Evolutionary conservation across 2,113 vertebrate genomes (phyloP).

Genomic region (Pavo muticus): DNA sequence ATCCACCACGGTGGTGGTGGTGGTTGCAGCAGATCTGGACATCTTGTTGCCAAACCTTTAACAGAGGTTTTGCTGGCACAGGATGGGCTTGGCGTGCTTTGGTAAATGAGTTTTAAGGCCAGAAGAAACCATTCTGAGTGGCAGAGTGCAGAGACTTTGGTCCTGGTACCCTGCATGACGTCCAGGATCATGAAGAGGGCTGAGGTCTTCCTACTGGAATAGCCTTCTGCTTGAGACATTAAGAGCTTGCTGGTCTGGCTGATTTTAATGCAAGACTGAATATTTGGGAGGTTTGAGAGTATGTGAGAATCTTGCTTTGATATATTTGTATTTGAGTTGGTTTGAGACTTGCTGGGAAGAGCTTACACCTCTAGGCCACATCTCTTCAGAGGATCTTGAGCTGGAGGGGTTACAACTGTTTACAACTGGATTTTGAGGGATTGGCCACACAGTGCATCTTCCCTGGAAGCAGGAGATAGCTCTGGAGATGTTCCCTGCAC

Average conservation of each 20-base stretch:
- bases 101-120: neutral
- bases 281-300: neutral
- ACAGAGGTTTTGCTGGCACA: neutral
- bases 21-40: neutral
- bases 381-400: neutral
- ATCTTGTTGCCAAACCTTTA: neutral
- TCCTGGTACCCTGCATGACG: neutral
- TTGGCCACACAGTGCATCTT: neutral
- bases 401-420: neutral
- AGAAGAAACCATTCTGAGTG: neutral
- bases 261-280: neutral
- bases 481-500: neutral
- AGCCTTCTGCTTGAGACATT: neutral
- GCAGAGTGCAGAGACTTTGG: neutral
- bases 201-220: neutral
- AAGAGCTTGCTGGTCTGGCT: neutral
- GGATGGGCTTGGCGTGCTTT: fast-evolving
- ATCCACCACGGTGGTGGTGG: neutral
- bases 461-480: neutral
- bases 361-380: neutral
- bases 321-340: neutral
- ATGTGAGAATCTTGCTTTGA: conserved; percentile 1
- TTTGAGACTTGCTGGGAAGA: conserved; percentile 30
- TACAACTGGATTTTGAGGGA: neutral
- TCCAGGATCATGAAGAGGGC: neutral